Conservation (phyloP, 2,113 vertebrate species). For the Camelus dromedarius region DNA sequence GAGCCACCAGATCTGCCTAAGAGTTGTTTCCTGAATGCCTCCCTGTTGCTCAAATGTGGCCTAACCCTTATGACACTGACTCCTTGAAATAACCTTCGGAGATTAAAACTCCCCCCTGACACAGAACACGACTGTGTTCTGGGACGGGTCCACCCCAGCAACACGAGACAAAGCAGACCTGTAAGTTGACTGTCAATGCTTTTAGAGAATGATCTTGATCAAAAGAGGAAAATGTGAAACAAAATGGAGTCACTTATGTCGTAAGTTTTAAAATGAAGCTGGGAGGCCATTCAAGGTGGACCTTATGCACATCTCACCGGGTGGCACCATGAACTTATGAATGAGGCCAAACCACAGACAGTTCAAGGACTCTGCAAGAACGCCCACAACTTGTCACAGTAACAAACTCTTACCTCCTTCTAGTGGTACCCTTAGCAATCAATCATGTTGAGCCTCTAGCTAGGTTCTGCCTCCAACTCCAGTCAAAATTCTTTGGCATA, state of each 20-base stretch:
- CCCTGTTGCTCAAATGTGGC: not conserved
- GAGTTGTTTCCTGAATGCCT: not conserved
- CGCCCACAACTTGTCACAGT: not conserved
- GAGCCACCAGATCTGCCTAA: not conserved
- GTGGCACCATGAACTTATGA: not conserved
- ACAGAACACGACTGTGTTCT: not conserved
- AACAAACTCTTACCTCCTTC: not conserved
- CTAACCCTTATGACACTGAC: not conserved
- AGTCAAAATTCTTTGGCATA: not conserved
- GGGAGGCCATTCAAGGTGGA: not conserved
- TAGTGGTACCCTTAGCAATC: not conserved
- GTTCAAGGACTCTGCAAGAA: not conserved
- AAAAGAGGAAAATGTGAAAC: not conserved
- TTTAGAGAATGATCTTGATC: not conserved
- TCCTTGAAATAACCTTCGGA: not conserved
- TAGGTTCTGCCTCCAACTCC: not conserved
- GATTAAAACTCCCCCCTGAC: not conserved
- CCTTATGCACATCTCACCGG: not conserved
- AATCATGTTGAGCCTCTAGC: not conserved
- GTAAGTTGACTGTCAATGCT: not conserved
- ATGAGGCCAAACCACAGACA: not conserved
- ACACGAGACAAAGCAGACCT: not conserved
- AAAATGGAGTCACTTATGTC: not conserved
- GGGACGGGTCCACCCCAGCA: not conserved
- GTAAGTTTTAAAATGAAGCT: not conserved